phyloP scores from a whole-genome alignment of 2,888 invertebrate genomes.

The Chironomus riparius region DNA sequence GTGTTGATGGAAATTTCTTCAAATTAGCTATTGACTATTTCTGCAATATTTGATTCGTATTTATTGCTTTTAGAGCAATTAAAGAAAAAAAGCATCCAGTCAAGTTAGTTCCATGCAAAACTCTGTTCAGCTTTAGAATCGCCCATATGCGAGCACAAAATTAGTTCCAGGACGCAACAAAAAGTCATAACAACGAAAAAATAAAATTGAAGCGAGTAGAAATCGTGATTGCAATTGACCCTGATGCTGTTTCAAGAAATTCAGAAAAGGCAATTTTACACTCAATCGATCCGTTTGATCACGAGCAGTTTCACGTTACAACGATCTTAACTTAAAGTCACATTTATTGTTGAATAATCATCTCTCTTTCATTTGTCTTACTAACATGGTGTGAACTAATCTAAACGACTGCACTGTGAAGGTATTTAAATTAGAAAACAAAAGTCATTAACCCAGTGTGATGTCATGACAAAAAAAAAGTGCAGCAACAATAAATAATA shows the following conservation, averaged over 20 bases:
- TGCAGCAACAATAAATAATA: neutral
- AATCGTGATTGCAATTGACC: slow-evolving; percentile 22
- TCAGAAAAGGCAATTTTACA: slow-evolving; percentile 23
- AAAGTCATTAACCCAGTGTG: neutral
- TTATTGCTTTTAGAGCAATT: too few species aligned
- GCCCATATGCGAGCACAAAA: too few species aligned
- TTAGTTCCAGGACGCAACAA: neutral
- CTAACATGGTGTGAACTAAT: neutral
- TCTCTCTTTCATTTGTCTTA: neutral
- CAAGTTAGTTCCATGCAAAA: too few species aligned
- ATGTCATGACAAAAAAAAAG: neutral
- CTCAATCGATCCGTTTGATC: slow-evolving; percentile 1
- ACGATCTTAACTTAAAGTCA: neutral
- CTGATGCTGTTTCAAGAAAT: slow-evolving; percentile 1
- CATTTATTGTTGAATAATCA: neutral
- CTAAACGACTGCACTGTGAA: neutral
- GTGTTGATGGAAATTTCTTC: too few species aligned
- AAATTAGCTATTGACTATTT: too few species aligned
- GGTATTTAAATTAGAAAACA: neutral
- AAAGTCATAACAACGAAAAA: neutral
- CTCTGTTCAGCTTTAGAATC: too few species aligned
- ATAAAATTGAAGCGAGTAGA: neutral
- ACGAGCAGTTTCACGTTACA: neutral
- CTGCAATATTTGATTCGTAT: too few species aligned
- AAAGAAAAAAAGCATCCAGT: too few species aligned